phyloP scores from a whole-genome alignment of 1,140 invertebrate genomes.

The Streblospio benedicti region DNA sequence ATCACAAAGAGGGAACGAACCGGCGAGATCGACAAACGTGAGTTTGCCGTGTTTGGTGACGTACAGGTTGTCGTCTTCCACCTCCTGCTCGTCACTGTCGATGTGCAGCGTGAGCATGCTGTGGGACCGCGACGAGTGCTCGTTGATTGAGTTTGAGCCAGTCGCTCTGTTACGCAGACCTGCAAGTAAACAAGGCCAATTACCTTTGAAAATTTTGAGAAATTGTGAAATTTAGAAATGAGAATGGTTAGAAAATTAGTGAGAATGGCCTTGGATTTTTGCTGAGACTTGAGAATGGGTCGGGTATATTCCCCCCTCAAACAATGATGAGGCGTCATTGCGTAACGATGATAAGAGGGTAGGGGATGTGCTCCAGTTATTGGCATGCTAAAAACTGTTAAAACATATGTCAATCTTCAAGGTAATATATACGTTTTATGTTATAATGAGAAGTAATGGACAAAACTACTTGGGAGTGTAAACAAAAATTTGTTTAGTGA shows the following conservation, averaged over 20 bases:
- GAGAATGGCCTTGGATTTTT: too few species aligned
- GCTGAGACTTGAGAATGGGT: too few species aligned
- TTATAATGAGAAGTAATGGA: too few species aligned
- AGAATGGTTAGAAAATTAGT: too few species aligned
- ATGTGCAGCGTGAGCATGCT: constrained; percentile 45
- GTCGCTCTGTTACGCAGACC: constrained; percentile 41
- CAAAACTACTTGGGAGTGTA: too few species aligned
- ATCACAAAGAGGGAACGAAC: constrained; percentile 22
- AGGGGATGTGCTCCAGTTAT: too few species aligned
- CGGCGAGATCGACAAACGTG: constrained; percentile 47
- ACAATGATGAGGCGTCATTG: neutral
- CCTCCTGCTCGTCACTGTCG: constrained; percentile 45
- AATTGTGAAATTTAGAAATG: too few species aligned
- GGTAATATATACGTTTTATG: too few species aligned
- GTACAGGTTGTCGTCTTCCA: constrained; percentile 56
- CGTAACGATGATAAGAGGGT: neutral
- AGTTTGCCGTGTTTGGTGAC: constrained; percentile 46
- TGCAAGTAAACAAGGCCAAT: constrained; percentile 22
- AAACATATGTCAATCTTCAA: too few species aligned
- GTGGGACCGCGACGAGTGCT: constrained; percentile 46
- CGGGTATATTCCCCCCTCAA: neutral
- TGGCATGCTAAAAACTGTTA: too few species aligned
- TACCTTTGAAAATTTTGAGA: neutral
- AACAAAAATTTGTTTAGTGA: too few species aligned
- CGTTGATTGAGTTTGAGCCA: constrained; percentile 42